Evolutionary conservation across 1,140 invertebrate species (phyloP), one percentile per base, ranked within the genome.

Genomic region (Meteorus sp.): DNA sequence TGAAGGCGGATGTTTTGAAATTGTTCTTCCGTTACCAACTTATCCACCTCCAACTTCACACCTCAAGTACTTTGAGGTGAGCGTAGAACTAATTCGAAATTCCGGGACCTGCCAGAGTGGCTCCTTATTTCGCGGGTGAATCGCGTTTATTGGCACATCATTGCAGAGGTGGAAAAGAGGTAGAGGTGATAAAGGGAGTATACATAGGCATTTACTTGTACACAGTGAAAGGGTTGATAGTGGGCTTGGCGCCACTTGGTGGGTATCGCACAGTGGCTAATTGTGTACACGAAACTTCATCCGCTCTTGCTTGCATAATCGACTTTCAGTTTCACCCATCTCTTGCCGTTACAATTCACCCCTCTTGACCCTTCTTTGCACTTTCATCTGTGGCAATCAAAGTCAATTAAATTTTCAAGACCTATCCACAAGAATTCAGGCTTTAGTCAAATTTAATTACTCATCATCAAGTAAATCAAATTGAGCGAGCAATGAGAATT

Each of bases 11-110:
- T 71, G 69, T 71, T 75, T 70, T 70, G 66, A 73, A 74, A 74
- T 74, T 75, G 72, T 73, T 74, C 70, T 71, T 74, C 70, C 65
- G 68, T 71, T 70, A 75, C 63, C 64, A 72, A 73, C 66, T 71
- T 70, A 68, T 68, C 66, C 60, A 69, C 66, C 67, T 69, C 65
- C 66, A 74, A 74, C 66, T 75, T 75, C 71, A 71, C 73, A 72
- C 71, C 72, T 73, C 70, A 68, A 73, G 69, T 73, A 75, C 64
- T 67, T 68, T 63, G 63, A 65, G 64, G 68, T 71, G 71, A 73
- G 67, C 69, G 65, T 61, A 61, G 62, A 75, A 73, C 73, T 75
- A 72, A 73, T 73, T 73, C 68, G 66, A 61, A 71, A 75, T 71
- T 71, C 68, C 68, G 64, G 60, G 65, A n/a, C n/a, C 67, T 67